Conservation (phyloP, 92 coral and sea anemone genomes). For the Blastomussa wellsi region DNA sequence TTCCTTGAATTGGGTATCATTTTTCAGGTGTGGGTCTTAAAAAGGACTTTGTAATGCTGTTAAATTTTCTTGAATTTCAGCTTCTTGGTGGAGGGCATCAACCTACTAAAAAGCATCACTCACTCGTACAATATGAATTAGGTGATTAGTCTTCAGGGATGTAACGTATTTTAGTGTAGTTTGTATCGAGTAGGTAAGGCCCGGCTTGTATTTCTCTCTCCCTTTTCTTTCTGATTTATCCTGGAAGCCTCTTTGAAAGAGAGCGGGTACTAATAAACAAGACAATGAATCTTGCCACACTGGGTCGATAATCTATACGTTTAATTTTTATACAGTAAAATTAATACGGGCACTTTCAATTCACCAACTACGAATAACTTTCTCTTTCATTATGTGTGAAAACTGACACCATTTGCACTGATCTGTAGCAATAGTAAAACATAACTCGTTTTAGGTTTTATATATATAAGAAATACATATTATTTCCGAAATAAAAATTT, state of each 20-base stretch:
- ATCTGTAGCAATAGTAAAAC: not conserved
- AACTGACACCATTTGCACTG: not conserved
- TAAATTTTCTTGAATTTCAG: conserved; percentile 1
- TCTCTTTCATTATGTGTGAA: not conserved
- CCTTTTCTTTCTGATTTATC: no score
- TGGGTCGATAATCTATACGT: not conserved
- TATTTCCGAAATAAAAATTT: conserved; percentile 16
- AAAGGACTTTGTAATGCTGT: no score
- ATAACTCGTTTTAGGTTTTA: not conserved
- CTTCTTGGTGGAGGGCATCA: conserved; percentile 19
- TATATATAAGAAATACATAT: not conserved
- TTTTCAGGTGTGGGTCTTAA: no score
- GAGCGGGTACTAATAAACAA: not conserved
- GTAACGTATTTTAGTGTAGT: not conserved
- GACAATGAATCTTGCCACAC: not conserved
- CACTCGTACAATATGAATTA: not conserved
- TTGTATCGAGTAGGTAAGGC: not conserved
- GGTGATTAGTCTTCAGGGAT: not conserved
- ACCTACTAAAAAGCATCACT: not conserved
- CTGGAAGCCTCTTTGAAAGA: not conserved
- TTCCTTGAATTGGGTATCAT: no score
- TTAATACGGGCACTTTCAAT: conserved; percentile 2
- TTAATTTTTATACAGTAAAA: not conserved
- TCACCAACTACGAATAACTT: not conserved
- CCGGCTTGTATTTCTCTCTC: no score